Evolutionary conservation across 30 jellyfish, hydroid and myxozoan species (phyloP).

Genomic region (Hydra vulgaris): DNA sequence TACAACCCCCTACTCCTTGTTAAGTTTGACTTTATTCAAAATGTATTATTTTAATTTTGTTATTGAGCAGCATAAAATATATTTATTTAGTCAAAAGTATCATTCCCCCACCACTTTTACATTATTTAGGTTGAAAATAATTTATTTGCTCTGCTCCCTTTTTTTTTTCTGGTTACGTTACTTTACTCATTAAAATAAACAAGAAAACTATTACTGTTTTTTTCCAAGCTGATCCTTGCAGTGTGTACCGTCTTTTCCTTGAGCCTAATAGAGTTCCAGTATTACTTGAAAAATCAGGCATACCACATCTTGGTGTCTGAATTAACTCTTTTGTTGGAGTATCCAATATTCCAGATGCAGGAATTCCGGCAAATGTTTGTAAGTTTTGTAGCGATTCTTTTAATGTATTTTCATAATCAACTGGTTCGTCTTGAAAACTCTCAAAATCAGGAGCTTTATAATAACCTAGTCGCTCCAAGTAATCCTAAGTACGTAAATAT

Average conservation of each 20-base stretch:
- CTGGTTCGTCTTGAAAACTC: background rate
- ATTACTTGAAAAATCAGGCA: background rate
- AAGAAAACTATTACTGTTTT: background rate
- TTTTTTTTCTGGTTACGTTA: too few species aligned
- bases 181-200: too few species aligned
- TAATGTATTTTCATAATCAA: background rate
- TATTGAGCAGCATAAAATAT: too few species aligned
- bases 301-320: background rate
- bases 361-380: background rate
- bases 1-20: too few species aligned
- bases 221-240: background rate
- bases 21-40: too few species aligned
- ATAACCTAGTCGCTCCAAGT: background rate
- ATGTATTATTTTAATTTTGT: too few species aligned
- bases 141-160: too few species aligned
- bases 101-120: too few species aligned
- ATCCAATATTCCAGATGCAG: background rate
- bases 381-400: background rate
- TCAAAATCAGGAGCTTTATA: background rate
- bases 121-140: too few species aligned
- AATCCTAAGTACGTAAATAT: background rate
- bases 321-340: background rate
- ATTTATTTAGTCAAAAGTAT: too few species aligned
- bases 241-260: background rate
- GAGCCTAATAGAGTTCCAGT: background rate